These are phyloP conservation scores for Dicrurus megarhynchus DNA, from an alignment of 2,113 vertebrate genomes.

Conservation along the genomic window DNA sequence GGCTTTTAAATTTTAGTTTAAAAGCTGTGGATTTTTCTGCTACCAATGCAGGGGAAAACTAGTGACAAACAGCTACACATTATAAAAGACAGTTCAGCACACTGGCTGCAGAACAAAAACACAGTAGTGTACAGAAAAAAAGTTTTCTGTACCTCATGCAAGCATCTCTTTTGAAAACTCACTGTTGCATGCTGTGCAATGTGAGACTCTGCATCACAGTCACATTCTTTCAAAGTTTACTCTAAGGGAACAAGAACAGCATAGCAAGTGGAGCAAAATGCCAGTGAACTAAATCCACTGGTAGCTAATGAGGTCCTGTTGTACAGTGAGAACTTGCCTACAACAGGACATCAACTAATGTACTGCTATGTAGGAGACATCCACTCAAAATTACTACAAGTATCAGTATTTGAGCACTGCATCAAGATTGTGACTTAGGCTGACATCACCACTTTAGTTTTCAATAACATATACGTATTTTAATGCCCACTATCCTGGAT, in stretches of 20 bases:
- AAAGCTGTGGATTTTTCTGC: background rate
- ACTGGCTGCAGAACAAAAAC: background rate
- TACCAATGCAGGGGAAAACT: background rate
- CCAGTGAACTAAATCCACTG: background rate
- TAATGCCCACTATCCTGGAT: background rate
- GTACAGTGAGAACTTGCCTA: background rate
- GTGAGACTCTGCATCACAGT: background rate
- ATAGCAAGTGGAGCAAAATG: constrained; percentile 39
- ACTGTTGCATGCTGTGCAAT: background rate
- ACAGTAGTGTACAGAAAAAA: background rate
- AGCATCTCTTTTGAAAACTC: background rate
- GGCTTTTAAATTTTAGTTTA: background rate
- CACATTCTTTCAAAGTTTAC: constrained; percentile 30
- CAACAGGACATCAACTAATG: background rate
- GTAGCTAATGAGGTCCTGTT: background rate
- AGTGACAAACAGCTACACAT: background rate
- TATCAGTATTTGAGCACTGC: background rate
- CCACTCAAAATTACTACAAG: background rate
- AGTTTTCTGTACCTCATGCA: background rate
- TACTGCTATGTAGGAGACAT: background rate
- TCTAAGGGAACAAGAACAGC: constrained; percentile 20
- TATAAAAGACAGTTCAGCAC: background rate
- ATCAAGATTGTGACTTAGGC: background rate
- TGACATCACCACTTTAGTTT: background rate
- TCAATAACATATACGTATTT: background rate